These are phyloP conservation scores for Dolichotis patagonum DNA, from an alignment of 2,113 vertebrate species.

Conservation along the genomic window DNA sequence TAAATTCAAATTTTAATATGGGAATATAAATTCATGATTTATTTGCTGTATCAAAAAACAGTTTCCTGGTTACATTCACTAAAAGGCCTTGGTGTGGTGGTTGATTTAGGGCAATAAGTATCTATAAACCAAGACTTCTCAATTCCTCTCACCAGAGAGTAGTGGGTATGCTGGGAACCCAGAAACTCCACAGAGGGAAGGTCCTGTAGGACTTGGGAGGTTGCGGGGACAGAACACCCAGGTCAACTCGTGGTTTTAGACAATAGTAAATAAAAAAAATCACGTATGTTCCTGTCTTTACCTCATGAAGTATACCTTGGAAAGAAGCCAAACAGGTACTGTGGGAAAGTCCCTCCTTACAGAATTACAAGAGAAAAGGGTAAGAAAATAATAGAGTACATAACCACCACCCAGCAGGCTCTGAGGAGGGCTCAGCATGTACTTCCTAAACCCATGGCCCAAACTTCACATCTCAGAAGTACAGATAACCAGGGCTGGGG, in stretches of 20 bases:
- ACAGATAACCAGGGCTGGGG: neutral
- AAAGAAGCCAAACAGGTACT: neutral
- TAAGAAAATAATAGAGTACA: neutral
- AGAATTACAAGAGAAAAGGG: neutral
- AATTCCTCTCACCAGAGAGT: neutral
- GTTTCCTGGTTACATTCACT: neutral
- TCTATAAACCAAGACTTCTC: neutral
- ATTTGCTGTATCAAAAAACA: neutral
- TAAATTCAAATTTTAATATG: conserved; percentile 18
- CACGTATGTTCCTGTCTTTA: neutral
- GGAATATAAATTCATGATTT: neutral
- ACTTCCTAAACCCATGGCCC: neutral
- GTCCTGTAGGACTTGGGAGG: neutral
- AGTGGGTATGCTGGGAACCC: neutral
- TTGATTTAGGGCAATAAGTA: neutral
- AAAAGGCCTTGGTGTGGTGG: neutral
- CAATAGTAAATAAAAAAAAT: neutral
- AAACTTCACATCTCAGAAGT: neutral
- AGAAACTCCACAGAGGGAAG: neutral
- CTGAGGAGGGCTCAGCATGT: neutral
- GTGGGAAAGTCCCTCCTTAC: neutral
- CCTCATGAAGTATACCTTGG: neutral
- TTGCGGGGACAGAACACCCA: neutral
- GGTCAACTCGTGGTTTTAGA: neutral
- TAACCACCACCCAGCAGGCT: neutral